Conservation (phyloP, 2,888 invertebrate species). For the Fragum sueziense region DNA sequence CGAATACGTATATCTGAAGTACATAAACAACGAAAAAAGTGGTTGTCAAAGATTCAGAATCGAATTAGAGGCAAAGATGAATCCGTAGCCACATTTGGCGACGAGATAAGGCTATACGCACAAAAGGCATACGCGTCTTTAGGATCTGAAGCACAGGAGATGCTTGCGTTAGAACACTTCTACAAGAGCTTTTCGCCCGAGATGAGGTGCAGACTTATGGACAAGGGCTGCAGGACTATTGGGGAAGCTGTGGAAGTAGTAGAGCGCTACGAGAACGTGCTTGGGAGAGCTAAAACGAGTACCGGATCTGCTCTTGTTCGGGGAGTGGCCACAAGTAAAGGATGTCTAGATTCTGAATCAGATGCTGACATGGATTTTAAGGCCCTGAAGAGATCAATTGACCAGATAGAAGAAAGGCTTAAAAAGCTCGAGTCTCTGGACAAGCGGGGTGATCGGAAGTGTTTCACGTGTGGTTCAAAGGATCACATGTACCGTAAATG, state of each 20-base stretch:
- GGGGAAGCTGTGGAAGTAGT: no score
- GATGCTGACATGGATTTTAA: neutral
- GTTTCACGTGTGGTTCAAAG: slow-evolving; percentile 5
- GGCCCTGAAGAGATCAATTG: neutral
- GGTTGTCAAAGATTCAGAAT: no score
- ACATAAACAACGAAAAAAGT: no score
- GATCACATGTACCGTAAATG: neutral
- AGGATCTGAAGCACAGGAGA: slow-evolving; percentile 13
- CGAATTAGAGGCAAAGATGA: no score
- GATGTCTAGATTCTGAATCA: neutral
- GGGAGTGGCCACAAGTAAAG: neutral
- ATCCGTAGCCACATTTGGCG: slow-evolving; percentile 1
- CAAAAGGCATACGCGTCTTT: neutral
- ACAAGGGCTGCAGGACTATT: no score
- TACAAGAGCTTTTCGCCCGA: slow-evolving; percentile 11
- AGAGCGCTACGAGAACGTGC: slow-evolving; percentile 14
- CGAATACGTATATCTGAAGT: no score
- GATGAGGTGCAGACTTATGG: neutral
- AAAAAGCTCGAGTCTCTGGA: neutral
- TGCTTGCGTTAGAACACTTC: slow-evolving; percentile 17
- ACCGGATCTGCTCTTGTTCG: neutral
- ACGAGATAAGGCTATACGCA: neutral
- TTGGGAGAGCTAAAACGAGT: neutral
- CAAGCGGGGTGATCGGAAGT: neutral
- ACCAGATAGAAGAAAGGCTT: no score